phyloP scores from a whole-genome alignment of 2,797 vertebrate genomes.

The Hylomyscus alleni region DNA sequence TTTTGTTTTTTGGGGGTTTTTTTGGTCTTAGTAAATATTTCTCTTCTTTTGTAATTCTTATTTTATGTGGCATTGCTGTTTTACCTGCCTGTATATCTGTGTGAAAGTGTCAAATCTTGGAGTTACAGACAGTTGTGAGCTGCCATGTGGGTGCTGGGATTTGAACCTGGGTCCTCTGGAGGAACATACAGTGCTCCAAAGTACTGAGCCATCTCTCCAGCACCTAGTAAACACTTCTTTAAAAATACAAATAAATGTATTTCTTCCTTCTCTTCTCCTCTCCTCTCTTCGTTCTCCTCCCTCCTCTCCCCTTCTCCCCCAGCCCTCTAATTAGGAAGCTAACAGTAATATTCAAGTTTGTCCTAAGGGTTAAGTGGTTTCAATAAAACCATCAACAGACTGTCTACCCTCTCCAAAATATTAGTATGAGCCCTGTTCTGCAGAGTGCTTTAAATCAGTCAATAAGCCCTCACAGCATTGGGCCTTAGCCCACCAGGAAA shows the following conservation, averaged over 20 bases:
- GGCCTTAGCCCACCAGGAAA: not conserved
- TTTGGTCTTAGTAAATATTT: conserved; percentile 8
- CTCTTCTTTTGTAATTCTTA: not conserved
- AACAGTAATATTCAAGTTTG: not conserved
- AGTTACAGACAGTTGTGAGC: not conserved
- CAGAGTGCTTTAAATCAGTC: conserved; percentile 13
- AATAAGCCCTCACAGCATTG: not conserved
- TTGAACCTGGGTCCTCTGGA: not conserved
- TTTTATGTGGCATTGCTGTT: not conserved
- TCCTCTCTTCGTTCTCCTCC: too few relatives aligned
- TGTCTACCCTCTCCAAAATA: conserved; percentile 9
- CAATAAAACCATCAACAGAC: not conserved
- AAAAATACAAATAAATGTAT: conserved; percentile 1
- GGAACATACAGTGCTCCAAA: not conserved
- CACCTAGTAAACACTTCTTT: conserved; percentile 10
- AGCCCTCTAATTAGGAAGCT: not conserved
- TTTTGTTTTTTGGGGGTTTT: not conserved
- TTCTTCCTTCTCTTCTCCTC: not conserved
- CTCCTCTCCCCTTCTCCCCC: not conserved
- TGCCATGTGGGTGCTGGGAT: not conserved
- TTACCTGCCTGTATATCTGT: not conserved
- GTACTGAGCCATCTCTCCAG: not conserved
- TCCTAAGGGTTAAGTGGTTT: not conserved
- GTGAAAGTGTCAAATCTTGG: not conserved
- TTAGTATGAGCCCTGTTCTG: not conserved